Percentiles rank a stretch among this genome's conserved stretches.
These are phyloP conservation scores for Lithobates pipiens DNA, from an alignment of 2,797 vertebrate species.

Conservation along the genomic window DNA sequence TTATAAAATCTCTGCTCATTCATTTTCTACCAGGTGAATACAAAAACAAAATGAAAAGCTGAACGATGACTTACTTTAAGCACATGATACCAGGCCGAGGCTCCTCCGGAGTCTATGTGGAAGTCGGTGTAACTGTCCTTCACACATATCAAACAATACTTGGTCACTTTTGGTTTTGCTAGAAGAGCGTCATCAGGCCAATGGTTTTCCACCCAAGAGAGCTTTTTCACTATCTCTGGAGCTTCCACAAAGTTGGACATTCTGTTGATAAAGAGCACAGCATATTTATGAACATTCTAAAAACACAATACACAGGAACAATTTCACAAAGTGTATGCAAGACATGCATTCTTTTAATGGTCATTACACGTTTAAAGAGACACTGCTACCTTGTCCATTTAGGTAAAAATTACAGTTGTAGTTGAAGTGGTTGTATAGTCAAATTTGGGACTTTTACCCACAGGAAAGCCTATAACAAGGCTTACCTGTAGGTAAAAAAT, in stretches of 20 bases:
- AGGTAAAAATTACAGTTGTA: too few species aligned
- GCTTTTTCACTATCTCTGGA: constrained; percentile 91
- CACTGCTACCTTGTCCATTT: too few species aligned
- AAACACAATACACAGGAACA: neutral
- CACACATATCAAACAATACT: constrained; percentile 97
- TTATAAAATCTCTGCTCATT: too few species aligned
- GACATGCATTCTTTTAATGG: too few species aligned
- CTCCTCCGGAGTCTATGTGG: constrained; percentile 94
- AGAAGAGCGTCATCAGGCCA: constrained; percentile 95
- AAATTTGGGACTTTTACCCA: too few species aligned
- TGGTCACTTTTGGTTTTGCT: constrained; percentile 95
- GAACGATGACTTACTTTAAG: constrained; percentile 82
- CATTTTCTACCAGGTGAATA: too few species aligned
- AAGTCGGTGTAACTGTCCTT: constrained; percentile 99
- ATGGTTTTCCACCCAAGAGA: constrained; percentile 97
- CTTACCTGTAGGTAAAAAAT: too few species aligned
- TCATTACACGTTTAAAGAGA: too few species aligned
- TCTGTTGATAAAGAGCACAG: constrained; percentile 70
- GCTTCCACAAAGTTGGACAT: constrained; percentile 96
- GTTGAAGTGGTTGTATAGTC: too few species aligned
- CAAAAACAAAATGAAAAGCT: too few species aligned
- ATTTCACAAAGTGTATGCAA: too few species aligned
- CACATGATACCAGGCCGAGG: constrained; percentile 96
- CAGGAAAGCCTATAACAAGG: too few species aligned
- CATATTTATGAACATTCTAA: neutral